Percentiles rank a stretch among this genome's conserved stretches.
These are phyloP conservation scores for Meriones unguiculatus DNA, from an alignment of 2,113 vertebrate species.

Conservation along the genomic window DNA sequence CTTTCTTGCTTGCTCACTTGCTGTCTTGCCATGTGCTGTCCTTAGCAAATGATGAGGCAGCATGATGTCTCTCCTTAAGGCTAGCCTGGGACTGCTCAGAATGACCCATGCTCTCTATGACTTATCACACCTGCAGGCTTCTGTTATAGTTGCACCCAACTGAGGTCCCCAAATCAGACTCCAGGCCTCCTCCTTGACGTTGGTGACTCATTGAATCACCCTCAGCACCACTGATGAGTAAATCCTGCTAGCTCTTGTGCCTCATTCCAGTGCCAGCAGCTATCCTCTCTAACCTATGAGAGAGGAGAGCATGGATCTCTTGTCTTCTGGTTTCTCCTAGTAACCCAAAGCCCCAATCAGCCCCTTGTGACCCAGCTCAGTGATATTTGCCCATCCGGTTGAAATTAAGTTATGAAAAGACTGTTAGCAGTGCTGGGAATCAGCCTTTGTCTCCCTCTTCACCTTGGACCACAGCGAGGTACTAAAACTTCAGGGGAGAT, in stretches of 20 bases:
- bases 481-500: neutral
- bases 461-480: neutral
- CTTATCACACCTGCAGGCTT: neutral
- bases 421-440: neutral
- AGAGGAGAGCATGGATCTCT: neutral
- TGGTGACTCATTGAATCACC: neutral
- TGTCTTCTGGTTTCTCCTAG: neutral
- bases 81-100: neutral
- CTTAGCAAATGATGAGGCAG: neutral
- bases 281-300: neutral
- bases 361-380: too few species aligned
- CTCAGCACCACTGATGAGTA: neutral
- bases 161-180: neutral
- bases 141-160: neutral
- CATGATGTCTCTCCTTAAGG: neutral
- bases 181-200: neutral
- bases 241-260: neutral
- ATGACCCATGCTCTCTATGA: neutral
- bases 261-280: neutral
- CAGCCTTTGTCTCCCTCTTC: neutral
- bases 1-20: neutral
- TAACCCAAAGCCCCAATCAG: neutral
- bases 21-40: neutral
- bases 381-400: neutral
- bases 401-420: neutral